These are phyloP conservation scores for Tragelaphus strepsiceros DNA, from an alignment of 2,113 vertebrate species.

Conservation along the genomic window DNA sequence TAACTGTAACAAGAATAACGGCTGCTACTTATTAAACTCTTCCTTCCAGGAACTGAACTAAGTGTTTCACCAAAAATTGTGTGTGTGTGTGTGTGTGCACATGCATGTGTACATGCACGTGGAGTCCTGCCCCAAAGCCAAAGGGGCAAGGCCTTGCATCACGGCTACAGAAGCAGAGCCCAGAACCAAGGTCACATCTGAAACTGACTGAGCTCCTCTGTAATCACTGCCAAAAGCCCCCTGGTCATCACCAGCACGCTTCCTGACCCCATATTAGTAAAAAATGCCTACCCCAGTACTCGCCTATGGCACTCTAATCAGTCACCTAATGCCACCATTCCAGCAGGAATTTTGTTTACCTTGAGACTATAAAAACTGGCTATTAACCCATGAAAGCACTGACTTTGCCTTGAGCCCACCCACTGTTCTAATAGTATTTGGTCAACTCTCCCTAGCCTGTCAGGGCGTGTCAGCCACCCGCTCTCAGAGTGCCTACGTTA, in stretches of 20 bases:
- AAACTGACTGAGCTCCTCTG: not conserved
- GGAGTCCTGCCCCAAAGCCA: not conserved
- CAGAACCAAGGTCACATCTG: not conserved
- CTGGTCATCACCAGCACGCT: not conserved
- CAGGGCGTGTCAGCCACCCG: not conserved
- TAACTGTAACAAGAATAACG: constrained; percentile 7
- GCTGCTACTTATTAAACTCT: not conserved
- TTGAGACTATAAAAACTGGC: not conserved
- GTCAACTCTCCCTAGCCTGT: not conserved
- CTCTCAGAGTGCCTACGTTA: accelerated
- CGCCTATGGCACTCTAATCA: not conserved
- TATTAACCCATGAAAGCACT: not conserved
- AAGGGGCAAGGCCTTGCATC: not conserved
- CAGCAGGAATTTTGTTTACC: not conserved
- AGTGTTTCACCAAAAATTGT: not conserved
- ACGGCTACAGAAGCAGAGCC: not conserved
- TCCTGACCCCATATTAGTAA: not conserved
- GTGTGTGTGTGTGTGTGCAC: not conserved
- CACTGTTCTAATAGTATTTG: not conserved
- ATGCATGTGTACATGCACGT: accelerated
- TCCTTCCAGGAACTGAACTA: not conserved
- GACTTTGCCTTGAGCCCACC: not conserved
- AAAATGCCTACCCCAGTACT: not conserved
- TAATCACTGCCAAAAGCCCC: not conserved
- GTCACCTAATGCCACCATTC: not conserved